These are phyloP conservation scores for Tachysurus fulvidraco DNA, from an alignment of 2,113 vertebrate species.

Conservation along the genomic window DNA sequence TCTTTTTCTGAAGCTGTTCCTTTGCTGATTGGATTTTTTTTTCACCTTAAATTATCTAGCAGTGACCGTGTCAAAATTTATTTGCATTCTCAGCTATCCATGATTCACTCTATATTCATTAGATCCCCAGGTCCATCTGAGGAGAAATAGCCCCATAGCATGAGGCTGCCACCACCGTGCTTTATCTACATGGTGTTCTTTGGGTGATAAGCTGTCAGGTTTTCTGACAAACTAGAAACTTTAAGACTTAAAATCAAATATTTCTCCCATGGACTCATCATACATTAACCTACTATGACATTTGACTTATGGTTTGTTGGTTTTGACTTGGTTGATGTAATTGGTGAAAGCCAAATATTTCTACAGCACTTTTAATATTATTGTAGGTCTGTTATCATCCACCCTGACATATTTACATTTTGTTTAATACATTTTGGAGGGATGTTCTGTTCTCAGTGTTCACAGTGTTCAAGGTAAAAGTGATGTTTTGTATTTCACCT, in stretches of 20 bases:
- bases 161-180: not conserved
- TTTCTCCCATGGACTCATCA: not conserved
- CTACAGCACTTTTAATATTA: not conserved
- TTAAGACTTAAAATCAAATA: not conserved
- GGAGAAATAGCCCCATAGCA: not conserved
- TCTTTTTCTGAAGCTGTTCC: not conserved
- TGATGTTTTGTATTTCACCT: not conserved
- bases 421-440: not conserved
- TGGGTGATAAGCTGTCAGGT: not conserved
- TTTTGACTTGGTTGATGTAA: not conserved
- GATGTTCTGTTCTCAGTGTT: not conserved
- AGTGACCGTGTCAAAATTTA: not conserved
- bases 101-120: not conserved
- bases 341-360: not conserved
- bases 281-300: too few relatives aligned
- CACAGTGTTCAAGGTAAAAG: not conserved
- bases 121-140: not conserved
- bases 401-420: not conserved
- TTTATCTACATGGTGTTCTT: not conserved
- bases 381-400: not conserved
- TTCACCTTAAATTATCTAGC: too few relatives aligned
- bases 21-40: not conserved
- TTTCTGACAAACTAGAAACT: not conserved
- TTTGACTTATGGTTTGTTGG: too few relatives aligned
- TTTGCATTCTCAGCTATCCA: not conserved